Base-by-base conservation (phyloP, 1,140 invertebrate species). In the Drosophila novamexicana region DNA sequence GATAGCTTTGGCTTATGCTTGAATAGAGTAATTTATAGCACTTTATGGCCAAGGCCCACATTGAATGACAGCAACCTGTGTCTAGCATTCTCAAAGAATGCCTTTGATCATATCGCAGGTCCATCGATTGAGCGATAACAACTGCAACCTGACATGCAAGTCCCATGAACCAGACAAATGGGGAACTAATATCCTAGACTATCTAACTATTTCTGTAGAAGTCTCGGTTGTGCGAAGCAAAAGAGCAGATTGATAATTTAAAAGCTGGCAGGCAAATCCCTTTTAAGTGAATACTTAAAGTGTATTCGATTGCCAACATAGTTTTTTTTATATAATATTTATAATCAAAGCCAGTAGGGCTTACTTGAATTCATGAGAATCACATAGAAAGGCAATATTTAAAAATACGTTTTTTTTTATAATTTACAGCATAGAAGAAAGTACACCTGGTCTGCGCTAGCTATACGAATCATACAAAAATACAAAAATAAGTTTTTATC, bases 11-110 rank as follows among this genome's bases (percentile, higher is more conserved):
- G 40, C 49, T 58, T 77, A 56, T 50, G 49, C 42, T 81, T 70
- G 73, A 86, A 88, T 88, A 89, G 77, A 88, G 83, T 89, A 89
- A 88, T 88, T 88, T 83, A 88, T 80, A 75, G 69, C 79, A 83
- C 76, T 75, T 77, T 79, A 83, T 80, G 80, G 76, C 45, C 49
- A 61, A 63, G 77, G 65, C 64, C 71, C 70, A 53, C 75, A 79
- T 69, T 79, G 36, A 40, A 52, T 74, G 64, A 74, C 71, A 74
- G 65, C 14, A 29, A 73, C 64, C 53, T 68, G 70, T 68, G 70
- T 73, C 70, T 73, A 69, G 71, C 71, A 74, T 69, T 74, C 56
- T 16, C 65, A 62, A 54, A 32, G 71, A 69, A 74, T 74, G 71
- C 50, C 37, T 74, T 62, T 68, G 57, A 69, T 61, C 50, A 14